phyloP scores from a whole-genome alignment of 2,888 invertebrate genomes.

The Pammene aurita region DNA sequence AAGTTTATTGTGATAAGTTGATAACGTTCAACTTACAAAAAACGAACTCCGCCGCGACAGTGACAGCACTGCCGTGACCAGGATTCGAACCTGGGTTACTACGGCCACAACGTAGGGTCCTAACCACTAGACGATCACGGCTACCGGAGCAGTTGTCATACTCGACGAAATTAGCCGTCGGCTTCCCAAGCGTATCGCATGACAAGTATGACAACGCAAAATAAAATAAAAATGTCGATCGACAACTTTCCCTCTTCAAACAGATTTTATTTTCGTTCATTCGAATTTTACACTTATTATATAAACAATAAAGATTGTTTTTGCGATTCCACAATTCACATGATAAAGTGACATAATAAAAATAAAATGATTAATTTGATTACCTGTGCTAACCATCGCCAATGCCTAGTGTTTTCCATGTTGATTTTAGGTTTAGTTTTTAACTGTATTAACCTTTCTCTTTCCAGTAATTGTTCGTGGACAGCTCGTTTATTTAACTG shows the following conservation, averaged over 20 bases:
- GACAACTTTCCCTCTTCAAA: constrained; percentile 13
- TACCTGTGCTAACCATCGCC: constrained; percentile 68
- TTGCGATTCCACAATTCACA: neutral
- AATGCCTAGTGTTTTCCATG: constrained; percentile 66
- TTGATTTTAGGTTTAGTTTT: constrained; percentile 60
- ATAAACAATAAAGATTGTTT: neutral
- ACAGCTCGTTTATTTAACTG: constrained; percentile 67
- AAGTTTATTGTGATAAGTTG: too few species aligned
- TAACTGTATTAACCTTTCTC: constrained; percentile 60
- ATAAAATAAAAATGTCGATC: constrained; percentile 15
- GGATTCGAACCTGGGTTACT: constrained; percentile 87
- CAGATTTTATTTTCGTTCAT: neutral
- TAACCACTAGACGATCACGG: constrained; percentile 86
- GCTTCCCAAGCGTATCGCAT: constrained; percentile 20
- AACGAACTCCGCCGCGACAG: constrained; percentile 53
- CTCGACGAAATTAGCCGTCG: constrained; percentile 24
- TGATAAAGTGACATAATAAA: constrained; percentile 1
- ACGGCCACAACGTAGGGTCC: constrained; percentile 85
- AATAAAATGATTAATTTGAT: constrained; percentile 42
- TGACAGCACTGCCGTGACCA: constrained; percentile 85
- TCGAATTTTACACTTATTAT: constrained; percentile 1
- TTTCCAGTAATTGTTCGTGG: constrained; percentile 68
- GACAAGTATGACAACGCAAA: constrained; percentile 8
- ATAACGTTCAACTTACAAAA: neutral
- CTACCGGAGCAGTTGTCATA: constrained; percentile 46